phyloP scores from a whole-genome alignment of 2,888 invertebrate genomes.

The Pollenia amentaria region DNA sequence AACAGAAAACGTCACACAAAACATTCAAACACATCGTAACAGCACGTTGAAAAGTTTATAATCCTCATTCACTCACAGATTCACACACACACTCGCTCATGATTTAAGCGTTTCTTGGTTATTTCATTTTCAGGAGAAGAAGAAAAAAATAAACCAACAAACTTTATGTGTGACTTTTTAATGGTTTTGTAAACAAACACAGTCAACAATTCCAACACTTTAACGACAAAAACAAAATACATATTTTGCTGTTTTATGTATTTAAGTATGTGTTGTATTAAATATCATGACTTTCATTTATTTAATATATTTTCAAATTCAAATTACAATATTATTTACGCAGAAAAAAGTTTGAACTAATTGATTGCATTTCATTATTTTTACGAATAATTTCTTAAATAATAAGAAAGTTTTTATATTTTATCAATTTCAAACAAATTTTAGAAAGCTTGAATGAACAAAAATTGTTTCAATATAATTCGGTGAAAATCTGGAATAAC shows the following conservation, averaged over 20 bases:
- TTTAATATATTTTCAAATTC: too few species aligned
- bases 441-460: too few species aligned
- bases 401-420: too few species aligned
- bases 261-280: not conserved
- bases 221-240: constrained; percentile 34
- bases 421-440: too few species aligned
- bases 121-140: constrained; percentile 29
- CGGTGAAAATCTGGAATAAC: too few species aligned
- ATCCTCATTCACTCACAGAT: constrained; percentile 40
- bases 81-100: not conserved
- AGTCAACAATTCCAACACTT: constrained; percentile 60
- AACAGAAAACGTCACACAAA: constrained; percentile 54
- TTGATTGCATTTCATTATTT: too few species aligned
- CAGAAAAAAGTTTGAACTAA: too few species aligned
- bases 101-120: constrained; percentile 27
- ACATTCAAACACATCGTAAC: constrained; percentile 18
- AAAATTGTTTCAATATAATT: too few species aligned
- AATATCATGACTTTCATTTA: too few species aligned
- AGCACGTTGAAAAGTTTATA: constrained; percentile 43
- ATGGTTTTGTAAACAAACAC: constrained; percentile 71
- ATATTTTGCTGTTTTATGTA: not conserved
- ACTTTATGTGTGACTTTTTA: constrained; percentile 71
- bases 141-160: not conserved
- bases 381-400: too few species aligned
- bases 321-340: too few species aligned